Conservation (phyloP, 37 sponge, comb jelly and placozoan species). For the Crambe crambe region DNA sequence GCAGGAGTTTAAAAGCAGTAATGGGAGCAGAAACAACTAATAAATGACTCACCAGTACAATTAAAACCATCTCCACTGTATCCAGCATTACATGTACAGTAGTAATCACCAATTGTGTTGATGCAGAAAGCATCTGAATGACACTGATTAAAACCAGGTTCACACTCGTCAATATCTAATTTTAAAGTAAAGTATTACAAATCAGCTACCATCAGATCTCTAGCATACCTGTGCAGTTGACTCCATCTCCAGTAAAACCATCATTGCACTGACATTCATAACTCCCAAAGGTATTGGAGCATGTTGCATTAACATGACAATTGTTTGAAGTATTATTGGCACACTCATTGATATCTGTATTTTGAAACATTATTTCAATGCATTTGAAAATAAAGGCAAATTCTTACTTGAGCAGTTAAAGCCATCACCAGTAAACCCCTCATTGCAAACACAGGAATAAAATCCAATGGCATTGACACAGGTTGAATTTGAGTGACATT, state of each 20-base stretch:
- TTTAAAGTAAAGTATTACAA: background rate
- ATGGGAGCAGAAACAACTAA: too few species aligned
- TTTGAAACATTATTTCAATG: background rate
- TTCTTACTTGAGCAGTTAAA: conserved; percentile 15
- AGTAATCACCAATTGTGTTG: conserved; percentile 14
- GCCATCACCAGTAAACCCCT: conserved; percentile 46
- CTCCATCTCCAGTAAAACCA: conserved; percentile 27
- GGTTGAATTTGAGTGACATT: conserved; percentile 21
- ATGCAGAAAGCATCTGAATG: conserved; percentile 5
- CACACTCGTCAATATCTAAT: conserved; percentile 23
- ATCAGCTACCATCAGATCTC: background rate
- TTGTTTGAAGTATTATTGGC: background rate
- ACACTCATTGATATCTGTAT: conserved; percentile 74
- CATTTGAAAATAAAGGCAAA: background rate
- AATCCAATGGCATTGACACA: conserved; percentile 35
- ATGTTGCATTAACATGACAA: conserved; percentile 43
- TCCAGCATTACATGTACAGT: conserved; percentile 36
- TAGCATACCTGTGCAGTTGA: conserved; percentile 10
- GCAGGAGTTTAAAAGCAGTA: background rate
- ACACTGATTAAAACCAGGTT: background rate
- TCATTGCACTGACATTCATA: conserved; percentile 43
- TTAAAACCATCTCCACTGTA: conserved; percentile 13
- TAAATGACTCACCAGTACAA: background rate
- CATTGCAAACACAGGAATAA: conserved; percentile 29
- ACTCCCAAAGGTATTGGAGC: conserved; percentile 57